phyloP scores from a whole-genome alignment of 2,888 invertebrate species.

The Crematogaster levior region DNA sequence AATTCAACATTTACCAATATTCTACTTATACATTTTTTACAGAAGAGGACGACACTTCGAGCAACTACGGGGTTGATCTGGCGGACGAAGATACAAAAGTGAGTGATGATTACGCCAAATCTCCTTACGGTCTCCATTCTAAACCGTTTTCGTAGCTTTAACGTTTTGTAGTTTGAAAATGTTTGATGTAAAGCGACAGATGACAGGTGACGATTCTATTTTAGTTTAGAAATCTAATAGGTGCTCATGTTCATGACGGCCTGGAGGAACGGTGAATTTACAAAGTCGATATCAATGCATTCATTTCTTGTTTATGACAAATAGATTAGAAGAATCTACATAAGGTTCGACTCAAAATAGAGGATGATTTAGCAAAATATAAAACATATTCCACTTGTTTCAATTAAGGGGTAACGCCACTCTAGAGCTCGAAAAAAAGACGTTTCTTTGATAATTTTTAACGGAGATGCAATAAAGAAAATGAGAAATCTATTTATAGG shows the following conservation, averaged over 20 bases:
- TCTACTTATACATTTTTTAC: slow-evolving; percentile 64
- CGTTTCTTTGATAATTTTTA: too few relatives aligned
- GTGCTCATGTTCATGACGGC: neutral
- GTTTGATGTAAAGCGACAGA: neutral
- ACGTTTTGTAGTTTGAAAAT: slow-evolving; percentile 20
- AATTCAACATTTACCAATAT: neutral
- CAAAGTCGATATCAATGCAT: neutral
- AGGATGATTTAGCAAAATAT: neutral
- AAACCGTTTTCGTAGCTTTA: slow-evolving; percentile 75
- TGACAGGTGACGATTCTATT: neutral
- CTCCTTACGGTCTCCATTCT: slow-evolving; percentile 75
- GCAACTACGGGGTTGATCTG: slow-evolving; percentile 81
- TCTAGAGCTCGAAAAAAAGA: too few relatives aligned
- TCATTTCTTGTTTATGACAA: neutral
- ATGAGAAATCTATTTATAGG: too few relatives aligned
- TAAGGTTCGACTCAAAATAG: neutral
- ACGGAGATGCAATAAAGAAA: too few relatives aligned
- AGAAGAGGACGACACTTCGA: slow-evolving; percentile 82
- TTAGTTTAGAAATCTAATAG: slow-evolving; percentile 16
- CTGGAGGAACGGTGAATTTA: neutral
- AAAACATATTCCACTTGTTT: neutral
- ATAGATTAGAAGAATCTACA: neutral
- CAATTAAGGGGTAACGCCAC: too few relatives aligned
- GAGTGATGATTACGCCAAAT: slow-evolving; percentile 61
- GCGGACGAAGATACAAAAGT: slow-evolving; percentile 78